These are phyloP conservation scores for Paratilapia polleni DNA, from an alignment of 2,113 vertebrate genomes.

Conservation along the genomic window DNA sequence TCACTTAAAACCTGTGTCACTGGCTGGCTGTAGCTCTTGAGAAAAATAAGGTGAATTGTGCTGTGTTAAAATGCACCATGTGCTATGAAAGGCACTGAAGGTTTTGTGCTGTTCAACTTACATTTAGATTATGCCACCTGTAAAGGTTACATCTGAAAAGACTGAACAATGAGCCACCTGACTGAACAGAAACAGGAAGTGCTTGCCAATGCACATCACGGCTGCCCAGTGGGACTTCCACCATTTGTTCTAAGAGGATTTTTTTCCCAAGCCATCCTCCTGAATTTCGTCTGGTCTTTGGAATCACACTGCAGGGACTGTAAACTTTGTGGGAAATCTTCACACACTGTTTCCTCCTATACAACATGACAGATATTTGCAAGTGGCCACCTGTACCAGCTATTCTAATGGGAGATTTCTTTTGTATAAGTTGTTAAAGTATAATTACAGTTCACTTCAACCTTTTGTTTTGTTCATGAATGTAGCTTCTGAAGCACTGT, in stretches of 20 bases:
- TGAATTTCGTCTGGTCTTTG: background rate
- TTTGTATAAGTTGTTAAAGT: background rate
- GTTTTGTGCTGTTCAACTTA: background rate
- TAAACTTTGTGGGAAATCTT: conserved; percentile 6
- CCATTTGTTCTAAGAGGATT: conserved; percentile 18
- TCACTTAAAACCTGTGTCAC: background rate
- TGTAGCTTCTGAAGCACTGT: background rate
- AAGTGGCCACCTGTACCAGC: conserved; percentile 11
- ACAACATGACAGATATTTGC: background rate
- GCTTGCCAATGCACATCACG: conserved; percentile 18
- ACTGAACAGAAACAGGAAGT: conserved; percentile 40
- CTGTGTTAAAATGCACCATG: background rate
- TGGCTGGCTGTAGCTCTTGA: background rate
- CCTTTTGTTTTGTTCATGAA: background rate
- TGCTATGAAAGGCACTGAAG: background rate
- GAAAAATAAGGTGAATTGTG: background rate
- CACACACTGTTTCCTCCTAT: background rate
- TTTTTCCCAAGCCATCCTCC: background rate
- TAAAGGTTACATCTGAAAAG: background rate
- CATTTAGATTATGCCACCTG: background rate
- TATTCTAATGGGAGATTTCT: background rate
- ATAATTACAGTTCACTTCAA: background rate
- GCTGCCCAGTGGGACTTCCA: conserved; percentile 33
- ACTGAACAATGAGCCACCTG: conserved; percentile 1
- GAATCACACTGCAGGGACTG: background rate